Evolutionary conservation across 2,797 vertebrate genomes (phyloP), one percentile per base, ranked within the genome.

Genomic region (Tenualosa ilisha): DNA sequence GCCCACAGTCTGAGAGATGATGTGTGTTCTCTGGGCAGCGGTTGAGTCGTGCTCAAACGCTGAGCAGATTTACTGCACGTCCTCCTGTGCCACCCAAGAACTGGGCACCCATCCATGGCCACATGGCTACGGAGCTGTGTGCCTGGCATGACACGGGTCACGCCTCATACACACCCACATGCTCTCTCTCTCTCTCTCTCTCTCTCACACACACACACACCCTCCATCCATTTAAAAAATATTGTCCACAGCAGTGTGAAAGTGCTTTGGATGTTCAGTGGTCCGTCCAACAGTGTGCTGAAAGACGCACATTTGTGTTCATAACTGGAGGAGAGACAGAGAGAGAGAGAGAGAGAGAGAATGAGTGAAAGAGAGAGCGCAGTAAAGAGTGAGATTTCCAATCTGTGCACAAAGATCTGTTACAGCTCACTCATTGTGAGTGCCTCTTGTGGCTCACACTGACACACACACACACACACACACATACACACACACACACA

Each of bases 401-500:
- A 15, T 24, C 49, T 83, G 68, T 81, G 79, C 82, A 68, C 56
- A 75, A 31, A 85, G 61, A 84, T 85, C 84, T 83, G 59, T 63
- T 83, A 75, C 82, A 50, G 83, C 82, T 43, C 72, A 9, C 88
- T 24, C 37, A n/a, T 5, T 72, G 26, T 40, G 31, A 26, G 65
- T 12, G 65, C 65, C 65, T 72, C 11, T n/a, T 17, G 17, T 37
- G 31, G 37, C 31, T 40, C 26, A 75, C 68, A 75, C 26, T 17
- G 37, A 40, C 31, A 75, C 26, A 68, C 63, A 68, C 63, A 68
- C 24, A 31, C 63, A 68, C 56, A 20, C 15, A 63, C 59, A 63
- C 59, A 63, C 59, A 51, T 91, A 91, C 92, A 92, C 92, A 92
- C 59, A 51, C 91, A 91, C 92, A 92, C 92, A 92, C 92, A 94